A percentile compares a stretch with the other conserved stretches of the same genome.
These are phyloP conservation scores for Meta bourneti DNA, from an alignment of 2,888 invertebrate species.

Conservation along the genomic window DNA sequence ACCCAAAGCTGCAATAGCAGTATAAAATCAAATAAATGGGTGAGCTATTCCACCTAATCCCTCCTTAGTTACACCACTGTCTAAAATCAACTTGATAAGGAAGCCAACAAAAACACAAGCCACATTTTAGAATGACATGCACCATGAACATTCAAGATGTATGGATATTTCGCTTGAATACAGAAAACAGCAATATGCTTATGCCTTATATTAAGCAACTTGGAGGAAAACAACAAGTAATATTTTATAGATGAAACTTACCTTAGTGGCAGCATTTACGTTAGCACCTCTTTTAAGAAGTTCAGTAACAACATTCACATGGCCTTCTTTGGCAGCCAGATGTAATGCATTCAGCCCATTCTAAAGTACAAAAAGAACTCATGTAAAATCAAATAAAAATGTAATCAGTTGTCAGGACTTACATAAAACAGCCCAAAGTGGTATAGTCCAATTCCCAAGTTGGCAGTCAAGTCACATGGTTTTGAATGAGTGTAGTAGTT, in stretches of 20 bases:
- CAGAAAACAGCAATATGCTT: neutral
- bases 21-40: no score
- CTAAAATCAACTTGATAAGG: neutral
- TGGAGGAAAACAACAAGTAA: no score
- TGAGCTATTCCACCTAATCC: no score
- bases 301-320: conserved; percentile 95
- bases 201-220: neutral
- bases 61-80: no score
- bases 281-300: conserved; percentile 94
- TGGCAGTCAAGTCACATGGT: no score
- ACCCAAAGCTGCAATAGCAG: no score
- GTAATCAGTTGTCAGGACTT: no score
- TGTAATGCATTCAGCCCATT: conserved; percentile 99
- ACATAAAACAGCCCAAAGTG: no score
- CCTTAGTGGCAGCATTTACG: conserved; percentile 97
- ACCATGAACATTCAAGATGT: neutral
- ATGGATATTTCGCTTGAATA: neutral
- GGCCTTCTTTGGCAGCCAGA: conserved; percentile 98
- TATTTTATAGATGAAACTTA: conserved; percentile 74
- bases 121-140: neutral
- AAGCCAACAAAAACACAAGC: neutral
- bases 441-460: no score
- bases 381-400: neutral
- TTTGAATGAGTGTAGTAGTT: no score
- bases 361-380: conserved; percentile 79